Base-by-base conservation (phyloP, 1,140 invertebrate genomes). In the Epicauta chinensis region DNA sequence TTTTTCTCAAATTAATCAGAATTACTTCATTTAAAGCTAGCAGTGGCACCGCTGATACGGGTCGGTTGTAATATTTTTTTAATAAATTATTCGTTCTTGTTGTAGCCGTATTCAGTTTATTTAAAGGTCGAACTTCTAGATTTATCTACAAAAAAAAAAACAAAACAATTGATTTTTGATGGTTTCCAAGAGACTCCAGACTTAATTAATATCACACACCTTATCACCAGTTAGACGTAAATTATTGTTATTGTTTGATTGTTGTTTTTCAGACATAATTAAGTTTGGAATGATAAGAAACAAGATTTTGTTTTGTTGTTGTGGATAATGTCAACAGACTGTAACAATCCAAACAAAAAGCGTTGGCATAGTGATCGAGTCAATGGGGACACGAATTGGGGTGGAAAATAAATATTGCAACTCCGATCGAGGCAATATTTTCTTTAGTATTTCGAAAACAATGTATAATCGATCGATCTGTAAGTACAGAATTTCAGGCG, bases 11-110 rank as follows among this genome's bases (percentile, higher is more conserved):
- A 16, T 6, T 38, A 55, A n/a, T 47, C 32, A 51, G 43, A 40
- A 53, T 44, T 16, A 56, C 53, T n/a, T 55, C 44, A 16, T 57
- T 53, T 23, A 66, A 53, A 12, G 29, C 32, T 15, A 63, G 56
- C 11, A 60, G 31, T n/a, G 55, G 55, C 10, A 56, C 35, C 12
- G 64, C 62, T 4, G 64, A 66, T 7, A 46, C 61, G 2, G 64
- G 63, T 50, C 64, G 53, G 2, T 54, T 56, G 36, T 49, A 61
- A 13, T 49, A 53, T 50, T 56, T 64, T 2, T 49, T 53, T 23
- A 59, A 29, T 17, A 56, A 41, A 10, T 42, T 34, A 46, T 41
- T 56, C 35, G 23, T 23, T 23, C 56, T 63, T 7, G 54, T 56
- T 47, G 55, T 60, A 5, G 58, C 58, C 9, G 55, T 65, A 16